Percentiles rank a stretch among this genome's conserved stretches.
These are phyloP conservation scores for Monochamus alternatus DNA, from an alignment of 2,888 invertebrate genomes.

Conservation along the genomic window DNA sequence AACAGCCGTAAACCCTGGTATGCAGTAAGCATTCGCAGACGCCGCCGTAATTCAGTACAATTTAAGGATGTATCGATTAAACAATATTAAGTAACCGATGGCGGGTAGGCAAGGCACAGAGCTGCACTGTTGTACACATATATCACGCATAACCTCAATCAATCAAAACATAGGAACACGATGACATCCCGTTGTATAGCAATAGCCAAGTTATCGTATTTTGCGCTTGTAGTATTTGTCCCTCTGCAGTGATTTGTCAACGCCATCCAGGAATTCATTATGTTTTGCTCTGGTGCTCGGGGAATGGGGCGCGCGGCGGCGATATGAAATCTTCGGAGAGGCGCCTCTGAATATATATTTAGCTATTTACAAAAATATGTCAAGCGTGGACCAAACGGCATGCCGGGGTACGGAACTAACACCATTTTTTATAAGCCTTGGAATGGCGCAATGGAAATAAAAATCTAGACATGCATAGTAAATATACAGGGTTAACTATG, in stretches of 20 bases:
- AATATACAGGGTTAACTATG: too few species aligned
- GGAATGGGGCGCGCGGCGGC: conserved; percentile 15
- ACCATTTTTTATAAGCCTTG: too few species aligned
- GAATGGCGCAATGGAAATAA: too few species aligned
- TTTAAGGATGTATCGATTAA: conserved; percentile 57
- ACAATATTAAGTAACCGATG: conserved; percentile 48
- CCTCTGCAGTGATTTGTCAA: conserved; percentile 69
- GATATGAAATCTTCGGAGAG: conserved; percentile 32
- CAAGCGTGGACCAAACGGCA: not conserved
- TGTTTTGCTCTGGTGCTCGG: conserved; percentile 48
- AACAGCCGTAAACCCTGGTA: not conserved
- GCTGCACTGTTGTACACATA: conserved; percentile 46
- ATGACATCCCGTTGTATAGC: conserved; percentile 60
- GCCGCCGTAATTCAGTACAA: conserved; percentile 50
- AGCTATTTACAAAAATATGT: conserved; percentile 21
- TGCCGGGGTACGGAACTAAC: too few species aligned
- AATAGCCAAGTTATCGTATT: conserved; percentile 55
- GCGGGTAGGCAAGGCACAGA: conserved; percentile 46
- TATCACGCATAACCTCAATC: conserved; percentile 59
- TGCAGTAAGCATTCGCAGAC: conserved; percentile 9
- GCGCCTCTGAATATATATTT: conserved; percentile 12
- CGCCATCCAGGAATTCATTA: conserved; percentile 68
- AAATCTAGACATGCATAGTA: too few species aligned
- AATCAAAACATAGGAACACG: conserved; percentile 59
- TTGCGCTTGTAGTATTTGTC: conserved; percentile 59